A percentile compares a stretch with the other conserved stretches of the same genome.
phyloP scores from a whole-genome alignment of 2,797 vertebrate species.

The Leuciscus waleckii region DNA sequence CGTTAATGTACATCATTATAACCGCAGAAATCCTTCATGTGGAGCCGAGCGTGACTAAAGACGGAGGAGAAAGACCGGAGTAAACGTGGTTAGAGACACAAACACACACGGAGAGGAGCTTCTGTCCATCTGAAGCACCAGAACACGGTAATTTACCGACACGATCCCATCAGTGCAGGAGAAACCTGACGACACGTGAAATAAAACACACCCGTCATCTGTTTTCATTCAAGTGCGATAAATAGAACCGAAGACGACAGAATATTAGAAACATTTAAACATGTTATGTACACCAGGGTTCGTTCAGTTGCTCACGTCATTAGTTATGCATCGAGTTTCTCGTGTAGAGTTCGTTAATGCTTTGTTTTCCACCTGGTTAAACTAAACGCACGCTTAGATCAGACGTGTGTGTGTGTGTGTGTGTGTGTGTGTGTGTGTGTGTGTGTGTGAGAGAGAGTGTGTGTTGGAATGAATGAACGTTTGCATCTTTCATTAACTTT shows the following conservation, averaged over 20 bases:
- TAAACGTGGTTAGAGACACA: neutral
- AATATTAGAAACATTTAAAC: slow-evolving; percentile 70
- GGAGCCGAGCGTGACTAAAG: neutral
- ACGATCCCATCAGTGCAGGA: neutral
- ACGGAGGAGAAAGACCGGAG: neutral
- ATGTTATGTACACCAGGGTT: slow-evolving; percentile 73
- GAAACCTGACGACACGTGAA: neutral
- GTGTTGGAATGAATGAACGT: neutral
- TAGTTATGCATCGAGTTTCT: slow-evolving; percentile 58
- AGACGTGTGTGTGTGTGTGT: neutral
- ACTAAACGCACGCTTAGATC: neutral
- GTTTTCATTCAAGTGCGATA: slow-evolving; percentile 68
- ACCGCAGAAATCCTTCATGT: slow-evolving; percentile 9
- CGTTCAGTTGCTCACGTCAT: slow-evolving; percentile 62
- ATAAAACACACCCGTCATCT: slow-evolving; percentile 53
- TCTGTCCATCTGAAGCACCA: slow-evolving; percentile 2
- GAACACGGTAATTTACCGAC: neutral
- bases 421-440: neutral
- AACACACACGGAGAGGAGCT: slow-evolving; percentile 3
- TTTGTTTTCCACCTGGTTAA: neutral
- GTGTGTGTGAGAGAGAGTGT: neutral
- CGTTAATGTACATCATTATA: slow-evolving; percentile 2
- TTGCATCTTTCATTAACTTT: neutral
- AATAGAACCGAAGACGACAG: slow-evolving; percentile 70
- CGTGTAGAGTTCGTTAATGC: neutral